These are phyloP conservation scores for Saguinus imperator DNA, from an alignment of 2,113 vertebrate species.

Conservation along the genomic window DNA sequence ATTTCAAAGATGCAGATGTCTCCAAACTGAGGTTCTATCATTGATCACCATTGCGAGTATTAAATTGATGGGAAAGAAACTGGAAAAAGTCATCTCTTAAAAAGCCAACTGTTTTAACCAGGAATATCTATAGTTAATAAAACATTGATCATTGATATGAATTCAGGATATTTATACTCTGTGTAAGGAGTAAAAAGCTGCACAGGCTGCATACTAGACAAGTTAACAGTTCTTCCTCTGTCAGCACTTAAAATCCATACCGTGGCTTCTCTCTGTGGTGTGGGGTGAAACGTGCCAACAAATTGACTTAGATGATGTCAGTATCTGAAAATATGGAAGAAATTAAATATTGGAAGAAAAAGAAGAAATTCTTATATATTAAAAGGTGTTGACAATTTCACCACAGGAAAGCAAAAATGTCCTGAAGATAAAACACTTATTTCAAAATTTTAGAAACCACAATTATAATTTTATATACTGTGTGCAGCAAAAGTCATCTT, in stretches of 20 bases:
- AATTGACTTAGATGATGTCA: constrained; percentile 75
- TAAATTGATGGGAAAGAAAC: background rate
- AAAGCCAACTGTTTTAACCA: background rate
- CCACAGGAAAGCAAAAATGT: constrained; percentile 62
- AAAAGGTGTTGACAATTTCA: constrained; percentile 75
- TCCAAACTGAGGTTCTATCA: background rate
- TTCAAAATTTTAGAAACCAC: constrained; percentile 70
- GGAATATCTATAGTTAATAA: constrained; percentile 65
- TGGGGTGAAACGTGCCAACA: constrained; percentile 70
- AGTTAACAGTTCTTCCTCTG: constrained; percentile 75
- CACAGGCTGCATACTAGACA: constrained; percentile 73
- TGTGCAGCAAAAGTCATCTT: constrained; percentile 49
- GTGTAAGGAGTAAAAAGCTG: constrained; percentile 59
- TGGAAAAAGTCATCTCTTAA: background rate
- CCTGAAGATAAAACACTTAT: constrained; percentile 65
- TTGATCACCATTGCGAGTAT: background rate
- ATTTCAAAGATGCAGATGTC: background rate
- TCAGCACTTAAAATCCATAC: constrained; percentile 75
- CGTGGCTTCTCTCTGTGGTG: constrained; percentile 61
- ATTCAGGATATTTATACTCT: constrained; percentile 56
- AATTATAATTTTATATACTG: background rate
- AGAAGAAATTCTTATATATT: constrained; percentile 62
- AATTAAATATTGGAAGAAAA: constrained; percentile 66
- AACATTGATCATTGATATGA: background rate
- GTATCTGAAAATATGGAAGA: constrained; percentile 79